Evolutionary conservation across 2,888 invertebrate genomes (phyloP).

Genomic region (Sthenelais limicola): DNA sequence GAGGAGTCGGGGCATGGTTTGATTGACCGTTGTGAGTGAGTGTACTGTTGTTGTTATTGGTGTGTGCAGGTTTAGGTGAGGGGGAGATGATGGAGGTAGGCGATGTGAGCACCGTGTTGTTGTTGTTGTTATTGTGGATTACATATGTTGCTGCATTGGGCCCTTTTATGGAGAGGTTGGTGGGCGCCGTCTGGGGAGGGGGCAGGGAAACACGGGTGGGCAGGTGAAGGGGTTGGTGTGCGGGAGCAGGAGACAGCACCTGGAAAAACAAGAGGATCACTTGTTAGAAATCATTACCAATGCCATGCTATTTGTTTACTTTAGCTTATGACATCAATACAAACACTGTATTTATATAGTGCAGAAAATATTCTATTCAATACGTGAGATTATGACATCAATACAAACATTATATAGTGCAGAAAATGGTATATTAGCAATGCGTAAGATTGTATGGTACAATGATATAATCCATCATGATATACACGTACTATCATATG

Average conservation of each 20-base stretch:
- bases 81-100: slow-evolving; percentile 22
- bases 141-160: neutral
- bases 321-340: too few species aligned
- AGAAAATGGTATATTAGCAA: too few species aligned
- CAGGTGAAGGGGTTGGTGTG: slow-evolving; percentile 18
- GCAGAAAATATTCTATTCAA: too few species aligned
- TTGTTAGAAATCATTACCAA: neutral
- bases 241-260: slow-evolving; percentile 25
- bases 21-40: slow-evolving; percentile 27
- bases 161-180: slow-evolving; percentile 39
- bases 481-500: too few species aligned
- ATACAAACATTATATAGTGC: too few species aligned
- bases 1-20: slow-evolving; percentile 4
- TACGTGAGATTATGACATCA: too few species aligned
- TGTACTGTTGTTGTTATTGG: slow-evolving; percentile 9
- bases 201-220: slow-evolving; percentile 21
- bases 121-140: slow-evolving; percentile 26
- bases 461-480: too few species aligned
- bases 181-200: slow-evolving; percentile 40
- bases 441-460: too few species aligned
- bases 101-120: slow-evolving; percentile 6
- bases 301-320: slow-evolving; percentile 12
- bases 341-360: too few species aligned
- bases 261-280: neutral
- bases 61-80: neutral